Percentiles rank a stretch among this genome's conserved stretches.
Evolutionary conservation across 1,140 invertebrate genomes (phyloP).

Genomic region (Zaprionus africanus): DNA sequence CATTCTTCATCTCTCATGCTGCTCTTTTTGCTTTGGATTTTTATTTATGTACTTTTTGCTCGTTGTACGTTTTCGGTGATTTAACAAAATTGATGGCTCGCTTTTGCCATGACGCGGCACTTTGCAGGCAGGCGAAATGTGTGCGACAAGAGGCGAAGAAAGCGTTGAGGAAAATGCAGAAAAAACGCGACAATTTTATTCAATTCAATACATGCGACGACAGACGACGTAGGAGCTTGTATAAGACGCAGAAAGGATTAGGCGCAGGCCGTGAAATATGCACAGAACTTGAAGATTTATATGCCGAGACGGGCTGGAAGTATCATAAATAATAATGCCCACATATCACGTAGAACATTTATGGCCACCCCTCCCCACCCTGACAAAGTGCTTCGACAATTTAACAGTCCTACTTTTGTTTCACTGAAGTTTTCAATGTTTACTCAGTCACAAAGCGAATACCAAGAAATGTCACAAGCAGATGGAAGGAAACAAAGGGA

Average conservation of each 20-base stretch:
- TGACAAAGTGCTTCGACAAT: not conserved
- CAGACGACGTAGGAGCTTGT: not conserved
- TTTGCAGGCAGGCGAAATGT: not conserved
- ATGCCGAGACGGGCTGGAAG: not conserved
- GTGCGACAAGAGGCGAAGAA: not conserved
- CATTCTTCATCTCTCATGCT: not conserved
- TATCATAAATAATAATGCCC: slow-evolving; percentile 58
- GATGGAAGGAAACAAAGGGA: not conserved
- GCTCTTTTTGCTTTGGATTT: slow-evolving; percentile 18
- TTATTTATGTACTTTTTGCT: slow-evolving; percentile 46
- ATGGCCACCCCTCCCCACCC: not conserved
- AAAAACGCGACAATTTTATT: slow-evolving; percentile 23
- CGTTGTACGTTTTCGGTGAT: slow-evolving; percentile 64
- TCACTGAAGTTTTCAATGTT: not conserved
- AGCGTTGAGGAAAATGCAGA: not conserved
- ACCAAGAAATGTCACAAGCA: not conserved
- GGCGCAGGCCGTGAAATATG: slow-evolving; percentile 21
- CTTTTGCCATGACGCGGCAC: slow-evolving; percentile 45
- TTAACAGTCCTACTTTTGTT: not conserved
- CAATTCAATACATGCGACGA: slow-evolving; percentile 54
- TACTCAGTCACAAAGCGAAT: not conserved
- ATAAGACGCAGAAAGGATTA: slow-evolving; percentile 67
- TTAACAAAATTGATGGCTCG: slow-evolving; percentile 76
- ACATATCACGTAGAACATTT: slow-evolving; percentile 1
- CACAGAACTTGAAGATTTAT: slow-evolving; percentile 12